phyloP scores from a whole-genome alignment of 2,888 invertebrate species.

The Melanotus villosus region DNA sequence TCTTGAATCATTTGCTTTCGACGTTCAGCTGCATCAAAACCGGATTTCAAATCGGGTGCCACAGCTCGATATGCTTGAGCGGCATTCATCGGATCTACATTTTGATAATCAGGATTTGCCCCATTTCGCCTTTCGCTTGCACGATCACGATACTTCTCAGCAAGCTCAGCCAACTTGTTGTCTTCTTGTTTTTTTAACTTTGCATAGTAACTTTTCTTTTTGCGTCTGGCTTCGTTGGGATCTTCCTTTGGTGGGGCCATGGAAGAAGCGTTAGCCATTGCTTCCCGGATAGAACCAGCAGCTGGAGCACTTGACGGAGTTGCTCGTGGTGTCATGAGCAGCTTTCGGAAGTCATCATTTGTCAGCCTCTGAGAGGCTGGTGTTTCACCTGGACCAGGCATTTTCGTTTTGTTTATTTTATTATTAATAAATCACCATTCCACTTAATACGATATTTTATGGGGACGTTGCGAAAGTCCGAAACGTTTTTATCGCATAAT shows the following conservation, averaged over 20 bases:
- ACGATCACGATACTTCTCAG: slow-evolving; percentile 93
- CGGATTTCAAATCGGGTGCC: slow-evolving; percentile 95
- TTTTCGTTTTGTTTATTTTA: slow-evolving; percentile 57
- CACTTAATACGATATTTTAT: too few relatives aligned
- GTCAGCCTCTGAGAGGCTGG: slow-evolving; percentile 87
- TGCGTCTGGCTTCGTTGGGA: slow-evolving; percentile 87
- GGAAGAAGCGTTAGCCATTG: slow-evolving; percentile 73
- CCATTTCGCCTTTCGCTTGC: slow-evolving; percentile 94
- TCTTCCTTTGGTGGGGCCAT: slow-evolving; percentile 73
- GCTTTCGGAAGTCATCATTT: slow-evolving; percentile 96
- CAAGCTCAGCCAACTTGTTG: slow-evolving; percentile 93
- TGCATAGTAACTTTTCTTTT: slow-evolving; percentile 96
- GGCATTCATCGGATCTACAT: slow-evolving; percentile 87
- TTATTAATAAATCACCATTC: too few relatives aligned
- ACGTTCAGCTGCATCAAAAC: slow-evolving; percentile 94
- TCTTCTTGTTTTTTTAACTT: slow-evolving; percentile 95
- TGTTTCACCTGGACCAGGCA: slow-evolving; percentile 72
- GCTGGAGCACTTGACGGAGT: slow-evolving; percentile 75
- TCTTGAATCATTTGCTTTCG: slow-evolving; percentile 96
- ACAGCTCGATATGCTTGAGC: slow-evolving; percentile 85
- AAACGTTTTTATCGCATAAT: too few relatives aligned
- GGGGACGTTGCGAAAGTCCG: too few relatives aligned
- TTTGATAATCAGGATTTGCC: slow-evolving; percentile 83
- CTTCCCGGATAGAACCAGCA: slow-evolving; percentile 78
- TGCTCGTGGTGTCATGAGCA: slow-evolving; percentile 94